Conservation (phyloP, 2,888 invertebrate species). For the Drosophila mulleri region DNA sequence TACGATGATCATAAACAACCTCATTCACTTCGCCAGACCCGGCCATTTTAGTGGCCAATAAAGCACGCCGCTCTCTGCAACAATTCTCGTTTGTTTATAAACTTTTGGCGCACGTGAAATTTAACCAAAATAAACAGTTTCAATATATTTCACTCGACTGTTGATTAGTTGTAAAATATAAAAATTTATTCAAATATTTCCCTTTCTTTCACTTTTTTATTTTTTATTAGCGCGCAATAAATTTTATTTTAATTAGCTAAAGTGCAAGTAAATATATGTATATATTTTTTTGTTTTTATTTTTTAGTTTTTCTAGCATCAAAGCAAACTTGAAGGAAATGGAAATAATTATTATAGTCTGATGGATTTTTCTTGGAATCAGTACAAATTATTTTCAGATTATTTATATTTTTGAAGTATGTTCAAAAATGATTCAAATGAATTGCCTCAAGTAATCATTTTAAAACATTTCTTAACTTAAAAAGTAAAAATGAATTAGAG, state of each 20-base stretch:
- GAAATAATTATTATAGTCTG: constrained; percentile 23
- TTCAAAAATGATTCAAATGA: not conserved
- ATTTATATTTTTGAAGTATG: too few relatives aligned
- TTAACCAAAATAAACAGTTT: constrained; percentile 2
- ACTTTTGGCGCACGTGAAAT: constrained; percentile 11
- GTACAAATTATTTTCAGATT: too few relatives aligned
- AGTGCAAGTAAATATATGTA: not conserved
- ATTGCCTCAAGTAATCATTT: too few relatives aligned
- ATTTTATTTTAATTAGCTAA: not conserved
- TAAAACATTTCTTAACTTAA: too few relatives aligned
- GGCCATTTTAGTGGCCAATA: constrained; percentile 62
- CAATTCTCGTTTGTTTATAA: not conserved
- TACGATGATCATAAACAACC: constrained; percentile 84
- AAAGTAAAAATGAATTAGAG: too few relatives aligned
- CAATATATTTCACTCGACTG: not conserved
- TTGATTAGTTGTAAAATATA: constrained; percentile 4
- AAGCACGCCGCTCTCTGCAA: not conserved
- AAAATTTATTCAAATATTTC: not conserved
- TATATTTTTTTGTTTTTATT: not conserved
- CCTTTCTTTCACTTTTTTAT: not conserved
- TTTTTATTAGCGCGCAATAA: not conserved
- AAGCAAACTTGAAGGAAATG: not conserved
- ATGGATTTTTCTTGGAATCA: not conserved
- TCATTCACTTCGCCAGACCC: constrained; percentile 76
- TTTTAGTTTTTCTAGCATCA: not conserved